phyloP scores from a whole-genome alignment of 2,113 vertebrate species.

The Nesoenas mayeri region DNA sequence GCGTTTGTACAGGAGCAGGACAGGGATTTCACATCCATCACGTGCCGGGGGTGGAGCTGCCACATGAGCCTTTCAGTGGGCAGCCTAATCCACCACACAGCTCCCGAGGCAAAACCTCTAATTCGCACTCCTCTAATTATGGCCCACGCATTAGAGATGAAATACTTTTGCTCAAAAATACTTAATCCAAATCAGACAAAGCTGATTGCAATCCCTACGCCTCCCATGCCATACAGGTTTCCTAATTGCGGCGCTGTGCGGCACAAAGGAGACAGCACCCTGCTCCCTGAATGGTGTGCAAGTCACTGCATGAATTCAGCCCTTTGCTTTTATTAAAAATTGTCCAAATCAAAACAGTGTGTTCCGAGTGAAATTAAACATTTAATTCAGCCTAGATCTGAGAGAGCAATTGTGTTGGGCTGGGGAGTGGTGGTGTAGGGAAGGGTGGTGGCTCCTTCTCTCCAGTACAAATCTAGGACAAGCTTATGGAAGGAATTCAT shows the following conservation, averaged over 20 bases:
- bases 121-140: not conserved
- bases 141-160: not conserved
- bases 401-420: not conserved
- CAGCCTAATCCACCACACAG: accelerated
- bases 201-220: not conserved
- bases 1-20: not conserved
- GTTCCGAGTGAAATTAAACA: not conserved
- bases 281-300: not conserved
- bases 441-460: not conserved
- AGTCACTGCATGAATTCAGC: not conserved
- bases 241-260: not conserved
- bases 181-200: not conserved
- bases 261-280: not conserved
- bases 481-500: not conserved
- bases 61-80: not conserved
- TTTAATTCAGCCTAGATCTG: not conserved
- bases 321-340: not conserved
- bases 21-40: not conserved
- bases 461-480: not conserved
- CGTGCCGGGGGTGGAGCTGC: not conserved
- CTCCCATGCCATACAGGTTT: not conserved
- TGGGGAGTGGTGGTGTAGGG: not conserved
- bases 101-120: not conserved
- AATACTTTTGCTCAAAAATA: not conserved
- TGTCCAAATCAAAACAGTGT: not conserved